Percentiles rank a stretch among this genome's conserved stretches.
phyloP scores from a whole-genome alignment of 2,797 vertebrate genomes.

The Thalassophryne amazonica region DNA sequence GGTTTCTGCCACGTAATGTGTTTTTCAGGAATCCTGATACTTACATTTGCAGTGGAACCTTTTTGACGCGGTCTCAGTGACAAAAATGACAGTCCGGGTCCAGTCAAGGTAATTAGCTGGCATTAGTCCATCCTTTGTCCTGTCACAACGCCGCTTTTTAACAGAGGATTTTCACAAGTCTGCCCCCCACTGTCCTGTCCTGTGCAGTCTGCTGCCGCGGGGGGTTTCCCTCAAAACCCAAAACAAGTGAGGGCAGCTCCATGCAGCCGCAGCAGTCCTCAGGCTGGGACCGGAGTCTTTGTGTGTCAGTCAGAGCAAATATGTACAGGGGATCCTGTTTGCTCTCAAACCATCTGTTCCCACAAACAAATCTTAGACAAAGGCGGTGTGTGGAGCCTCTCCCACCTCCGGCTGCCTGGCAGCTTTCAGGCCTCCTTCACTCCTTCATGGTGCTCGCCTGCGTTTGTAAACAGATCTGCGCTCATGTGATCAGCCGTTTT shows the following conservation, averaged over 20 bases:
- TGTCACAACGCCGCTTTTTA: conserved; percentile 64
- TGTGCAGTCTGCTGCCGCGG: conserved; percentile 61
- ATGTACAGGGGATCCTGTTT: conserved; percentile 68
- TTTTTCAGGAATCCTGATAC: conserved; percentile 39
- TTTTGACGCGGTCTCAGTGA: too few species aligned
- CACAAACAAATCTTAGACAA: conserved; percentile 63
- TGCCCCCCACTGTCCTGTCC: conserved; percentile 61
- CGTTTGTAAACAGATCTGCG: conserved; percentile 87
- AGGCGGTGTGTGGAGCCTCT: conserved; percentile 49
- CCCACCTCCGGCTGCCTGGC: conserved; percentile 69
- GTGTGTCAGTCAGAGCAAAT: conserved; percentile 44
- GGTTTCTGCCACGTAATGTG: conserved; percentile 29
- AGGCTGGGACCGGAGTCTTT: conserved; percentile 47
- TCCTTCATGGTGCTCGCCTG: conserved; percentile 62
- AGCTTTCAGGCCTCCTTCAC: conserved; percentile 57
- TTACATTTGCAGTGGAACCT: too few species aligned
- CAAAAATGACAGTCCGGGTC: conserved; percentile 49
- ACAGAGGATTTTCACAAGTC: conserved; percentile 72
- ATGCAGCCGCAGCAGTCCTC: conserved; percentile 58
- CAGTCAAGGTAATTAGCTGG: conserved; percentile 63
- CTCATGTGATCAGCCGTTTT: conserved; percentile 85
- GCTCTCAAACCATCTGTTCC: conserved; percentile 80
- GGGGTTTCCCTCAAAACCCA: conserved; percentile 59
- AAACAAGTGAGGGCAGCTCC: conserved; percentile 67
- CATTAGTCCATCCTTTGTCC: conserved; percentile 69